Evolutionary conservation across 2,113 vertebrate genomes (phyloP), one percentile per base, ranked within the genome.

Genomic region (Semnornis frantzii): DNA sequence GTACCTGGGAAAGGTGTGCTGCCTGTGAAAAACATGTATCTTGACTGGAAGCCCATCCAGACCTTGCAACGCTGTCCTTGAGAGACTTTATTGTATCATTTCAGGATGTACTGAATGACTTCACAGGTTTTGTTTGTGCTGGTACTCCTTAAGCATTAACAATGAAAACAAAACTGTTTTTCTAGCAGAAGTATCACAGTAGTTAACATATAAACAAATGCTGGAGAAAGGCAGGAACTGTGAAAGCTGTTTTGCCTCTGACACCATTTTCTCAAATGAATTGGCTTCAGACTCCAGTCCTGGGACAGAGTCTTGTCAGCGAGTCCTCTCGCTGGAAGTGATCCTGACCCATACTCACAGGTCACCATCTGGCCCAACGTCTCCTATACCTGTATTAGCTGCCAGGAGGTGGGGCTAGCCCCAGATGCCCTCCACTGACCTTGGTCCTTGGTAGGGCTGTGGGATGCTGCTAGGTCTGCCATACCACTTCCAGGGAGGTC

Each of bases 121-220:
- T 79, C 20, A 20, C 23, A 39, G 42, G 28, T 6, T 66, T 15
- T 52, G 5, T 69, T 87, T 82, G 57, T 28, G 59, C 20, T 28
- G 23, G 34, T 79, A 37, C 2, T 89, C 17, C 24, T 74, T 64
- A 62, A 59, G 17, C 15, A 28, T 33, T 20, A 80, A 64, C 42
- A 95, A 48, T 75, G n/a, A 84, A 94, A 95, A 37, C 19, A 73
- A 63, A 85, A 8, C 60, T 72, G 23, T 82, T 72, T 84, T 91
- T 96, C 88, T 77, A 91, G 50, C 50, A 81, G 54, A 86, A 31
- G 30, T 88, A 82, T 90, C 87, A 74, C 34, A 72, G 37, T 11
- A 82, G 76, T 79, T 90, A 83, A 13, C 70, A 64, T 50, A 79
- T 68, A 86, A 93, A 85, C 30, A 92, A 83, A 89, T 54, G 31